These are phyloP conservation scores for Loris lydekkerianus DNA, from an alignment of 2,797 vertebrate genomes.

Conservation along the genomic window DNA sequence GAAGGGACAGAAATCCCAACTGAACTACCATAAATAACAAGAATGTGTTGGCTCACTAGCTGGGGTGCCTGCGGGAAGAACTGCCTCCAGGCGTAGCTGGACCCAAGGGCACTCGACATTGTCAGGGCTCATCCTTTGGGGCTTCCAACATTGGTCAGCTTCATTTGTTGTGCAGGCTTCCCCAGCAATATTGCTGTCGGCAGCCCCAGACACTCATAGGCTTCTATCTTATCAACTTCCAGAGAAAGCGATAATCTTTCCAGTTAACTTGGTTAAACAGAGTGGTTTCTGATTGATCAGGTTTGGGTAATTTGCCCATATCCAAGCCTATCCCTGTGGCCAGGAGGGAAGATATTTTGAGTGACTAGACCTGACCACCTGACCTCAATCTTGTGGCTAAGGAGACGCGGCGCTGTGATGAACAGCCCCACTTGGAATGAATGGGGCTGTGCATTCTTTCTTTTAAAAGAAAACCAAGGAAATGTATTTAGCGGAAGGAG, in stretches of 20 bases:
- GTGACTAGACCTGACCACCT: background rate
- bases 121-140: background rate
- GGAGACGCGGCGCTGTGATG: background rate
- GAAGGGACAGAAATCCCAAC: slow-evolving; percentile 34
- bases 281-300: background rate
- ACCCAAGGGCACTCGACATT: background rate
- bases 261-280: background rate
- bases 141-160: background rate
- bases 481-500: background rate
- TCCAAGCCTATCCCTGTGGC: background rate
- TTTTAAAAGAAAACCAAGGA: background rate
- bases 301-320: background rate
- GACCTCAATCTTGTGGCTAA: background rate
- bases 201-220: background rate
- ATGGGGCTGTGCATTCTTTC: background rate
- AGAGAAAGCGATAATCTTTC: background rate
- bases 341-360: background rate
- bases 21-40: background rate
- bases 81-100: background rate
- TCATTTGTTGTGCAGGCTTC: background rate
- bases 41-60: background rate
- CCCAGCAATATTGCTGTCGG: background rate
- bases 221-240: background rate
- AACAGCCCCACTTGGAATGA: background rate
- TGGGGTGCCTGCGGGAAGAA: background rate